Conservation (phyloP, 92 coral and sea anemone species). For the Parazoanthus darwini region DNA sequence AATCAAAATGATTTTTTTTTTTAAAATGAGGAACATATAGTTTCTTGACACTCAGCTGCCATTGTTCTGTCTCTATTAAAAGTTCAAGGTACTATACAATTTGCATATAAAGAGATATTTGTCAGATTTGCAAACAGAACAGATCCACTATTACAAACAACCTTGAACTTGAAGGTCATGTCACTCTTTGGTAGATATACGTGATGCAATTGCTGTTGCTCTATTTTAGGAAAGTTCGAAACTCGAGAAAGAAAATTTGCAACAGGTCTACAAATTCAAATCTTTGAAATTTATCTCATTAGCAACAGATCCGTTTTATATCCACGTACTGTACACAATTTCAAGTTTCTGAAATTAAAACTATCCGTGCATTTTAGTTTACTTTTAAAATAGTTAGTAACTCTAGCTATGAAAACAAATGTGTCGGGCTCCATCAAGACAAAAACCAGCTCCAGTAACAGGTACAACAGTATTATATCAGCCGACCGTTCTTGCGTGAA, state of each 20-base stretch:
- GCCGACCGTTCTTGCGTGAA: not conserved
- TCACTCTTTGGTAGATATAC: not conserved
- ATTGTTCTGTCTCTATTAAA: not conserved
- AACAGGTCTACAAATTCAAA: not conserved
- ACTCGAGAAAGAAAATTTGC: not conserved
- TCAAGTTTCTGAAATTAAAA: not conserved
- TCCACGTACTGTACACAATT: too few species aligned
- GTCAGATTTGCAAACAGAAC: constrained; percentile 10
- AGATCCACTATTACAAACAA: not conserved
- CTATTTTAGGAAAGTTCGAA: not conserved
- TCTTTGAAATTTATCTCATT: not conserved
- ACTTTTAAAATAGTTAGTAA: not conserved
- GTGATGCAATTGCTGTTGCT: not conserved
- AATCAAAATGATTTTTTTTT: too few species aligned
- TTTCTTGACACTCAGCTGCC: not conserved
- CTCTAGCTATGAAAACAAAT: not conserved
- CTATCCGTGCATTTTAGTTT: not conserved
- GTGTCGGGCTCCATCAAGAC: not conserved
- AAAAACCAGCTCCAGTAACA: not conserved
- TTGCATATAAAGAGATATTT: constrained; percentile 3
- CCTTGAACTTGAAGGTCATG: not conserved
- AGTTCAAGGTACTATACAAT: not conserved
- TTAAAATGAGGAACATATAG: too few species aligned
- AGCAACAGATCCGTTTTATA: not conserved
- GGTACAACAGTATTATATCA: not conserved